phyloP scores from a whole-genome alignment of 1,140 invertebrate species.

The Drosophila novamexicana region DNA sequence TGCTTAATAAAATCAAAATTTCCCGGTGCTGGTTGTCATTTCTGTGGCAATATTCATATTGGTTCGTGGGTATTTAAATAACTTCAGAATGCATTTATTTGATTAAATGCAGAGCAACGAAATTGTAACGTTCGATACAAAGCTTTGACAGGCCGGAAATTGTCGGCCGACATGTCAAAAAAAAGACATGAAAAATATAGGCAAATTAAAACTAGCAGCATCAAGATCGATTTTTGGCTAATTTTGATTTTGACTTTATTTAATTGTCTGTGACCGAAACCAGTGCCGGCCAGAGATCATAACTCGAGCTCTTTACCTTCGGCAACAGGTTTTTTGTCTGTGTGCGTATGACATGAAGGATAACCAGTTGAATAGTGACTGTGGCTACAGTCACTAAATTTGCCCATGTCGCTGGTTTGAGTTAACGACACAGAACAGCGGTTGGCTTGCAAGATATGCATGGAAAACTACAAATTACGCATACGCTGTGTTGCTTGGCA shows the following conservation, averaged over 20 bases:
- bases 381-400: slow-evolving; percentile 23
- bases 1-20: not conserved
- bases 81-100: not conserved
- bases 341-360: slow-evolving; percentile 56
- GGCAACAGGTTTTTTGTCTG: slow-evolving; percentile 31
- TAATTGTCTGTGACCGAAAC: slow-evolving; percentile 21
- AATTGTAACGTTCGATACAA: not conserved
- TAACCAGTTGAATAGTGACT: slow-evolving; percentile 56
- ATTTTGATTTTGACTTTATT: slow-evolving; percentile 11
- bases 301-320: slow-evolving; percentile 58
- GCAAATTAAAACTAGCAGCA: slow-evolving; percentile 17
- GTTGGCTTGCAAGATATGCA: slow-evolving; percentile 59
- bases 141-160: slow-evolving; percentile 19
- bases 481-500: slow-evolving; percentile 64
- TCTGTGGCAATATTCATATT: no score
- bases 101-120: slow-evolving; percentile 19
- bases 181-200: not conserved
- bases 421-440: slow-evolving; percentile 68
- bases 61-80: no score
- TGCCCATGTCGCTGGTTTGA: slow-evolving; percentile 47
- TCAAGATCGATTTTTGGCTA: slow-evolving; percentile 19
- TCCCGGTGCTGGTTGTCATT: no score
- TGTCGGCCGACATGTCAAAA: not conserved
- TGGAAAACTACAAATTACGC: slow-evolving; percentile 78
- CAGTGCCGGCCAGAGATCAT: slow-evolving; percentile 14